Evolutionary conservation across 2,113 vertebrate genomes (phyloP), one percentile per base, ranked within the genome.

Genomic region (Blennius ocellaris): DNA sequence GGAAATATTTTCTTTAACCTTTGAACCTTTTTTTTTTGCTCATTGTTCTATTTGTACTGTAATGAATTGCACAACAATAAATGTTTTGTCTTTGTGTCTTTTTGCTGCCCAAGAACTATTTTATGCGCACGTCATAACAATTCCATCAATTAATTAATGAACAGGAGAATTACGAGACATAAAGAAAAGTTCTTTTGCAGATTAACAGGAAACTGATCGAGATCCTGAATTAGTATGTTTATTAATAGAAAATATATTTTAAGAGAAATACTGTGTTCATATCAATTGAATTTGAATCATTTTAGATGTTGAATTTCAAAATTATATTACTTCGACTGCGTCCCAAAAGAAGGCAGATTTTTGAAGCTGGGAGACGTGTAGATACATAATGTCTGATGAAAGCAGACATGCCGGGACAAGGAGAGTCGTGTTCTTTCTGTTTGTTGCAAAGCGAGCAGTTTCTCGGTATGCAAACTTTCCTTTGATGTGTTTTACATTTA

Each of bases 41-140:
- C 47, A 17, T 64, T 70, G 65, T 90, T 69, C 51, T 88, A 48
- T 85, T 85, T 90, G 82, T 89, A 91, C 86, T 92, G 90, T 90
- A 88, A 86, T 78, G 79, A 86, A 80, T 87, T 89, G 91, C 91
- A 89, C 90, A 90, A 83, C 49, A 89, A 90, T 88, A 92, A 85
- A 89, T 85, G 73, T 89, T 83, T 80, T 79, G 70, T 87, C 69
- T 78, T 62, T 56, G 58, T 80, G 59, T 73, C 39, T 61, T 39
- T 61, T 57, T 61, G 57, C 50, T 70, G 47, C 49, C 56, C 45
- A 40, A 21, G 9, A 43, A 36, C 30, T 15, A 48, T 55, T 62
- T 8, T 47, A 15, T 37, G 30, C 1, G 4, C 21, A 30, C 21
- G 21, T 4, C 21, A 30, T 30, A 30, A 30, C 2, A 30, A 4